These are phyloP conservation scores for Struthidea cinerea DNA, from an alignment of 2,113 vertebrate genomes.

Conservation along the genomic window DNA sequence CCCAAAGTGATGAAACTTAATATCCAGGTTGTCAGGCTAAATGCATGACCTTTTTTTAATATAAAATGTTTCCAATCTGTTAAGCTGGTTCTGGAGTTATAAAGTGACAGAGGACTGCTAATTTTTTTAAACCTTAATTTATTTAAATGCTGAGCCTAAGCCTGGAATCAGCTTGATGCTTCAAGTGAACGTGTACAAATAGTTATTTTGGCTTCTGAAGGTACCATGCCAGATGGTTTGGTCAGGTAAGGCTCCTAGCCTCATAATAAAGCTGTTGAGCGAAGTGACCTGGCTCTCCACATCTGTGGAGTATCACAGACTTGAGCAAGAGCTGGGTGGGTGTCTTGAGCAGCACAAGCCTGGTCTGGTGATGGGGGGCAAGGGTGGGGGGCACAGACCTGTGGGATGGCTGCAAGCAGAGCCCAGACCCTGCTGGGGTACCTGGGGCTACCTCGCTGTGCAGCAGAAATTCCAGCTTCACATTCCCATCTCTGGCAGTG, in stretches of 20 bases:
- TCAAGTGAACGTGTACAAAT: background rate
- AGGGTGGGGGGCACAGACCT: background rate
- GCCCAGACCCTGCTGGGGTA: rapidly evolving
- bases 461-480: background rate
- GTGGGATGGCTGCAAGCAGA: background rate
- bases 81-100: background rate
- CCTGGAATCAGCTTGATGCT: background rate
- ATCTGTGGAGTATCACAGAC: background rate
- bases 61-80: background rate
- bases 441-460: rapidly evolving
- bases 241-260: background rate
- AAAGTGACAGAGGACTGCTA: background rate
- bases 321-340: background rate
- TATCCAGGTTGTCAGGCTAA: background rate
- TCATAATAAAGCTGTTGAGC: background rate
- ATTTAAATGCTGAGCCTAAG: background rate
- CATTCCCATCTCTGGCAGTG: background rate
- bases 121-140: background rate
- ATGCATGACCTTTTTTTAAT: background rate
- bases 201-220: background rate
- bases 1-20: background rate
- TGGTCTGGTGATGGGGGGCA: background rate
- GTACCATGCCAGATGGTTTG: background rate
- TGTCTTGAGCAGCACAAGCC: background rate
- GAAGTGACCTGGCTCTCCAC: background rate